Base-by-base conservation (phyloP, 2,113 vertebrate species). In the Tricholaema leucomelas region DNA sequence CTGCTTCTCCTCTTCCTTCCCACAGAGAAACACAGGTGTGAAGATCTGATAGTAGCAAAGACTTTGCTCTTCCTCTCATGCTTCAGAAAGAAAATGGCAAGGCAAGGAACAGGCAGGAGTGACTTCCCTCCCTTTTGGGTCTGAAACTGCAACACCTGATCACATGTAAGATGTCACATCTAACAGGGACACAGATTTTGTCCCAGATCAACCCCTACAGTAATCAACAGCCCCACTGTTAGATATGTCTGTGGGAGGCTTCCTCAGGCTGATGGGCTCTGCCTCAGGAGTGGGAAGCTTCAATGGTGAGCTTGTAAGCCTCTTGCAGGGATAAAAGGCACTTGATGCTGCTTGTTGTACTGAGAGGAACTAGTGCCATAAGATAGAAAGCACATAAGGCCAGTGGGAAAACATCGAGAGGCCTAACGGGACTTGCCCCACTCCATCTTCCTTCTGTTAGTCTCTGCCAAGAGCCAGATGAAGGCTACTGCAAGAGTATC, bases 141-240 rank as follows among this genome's bases (percentile, higher is more conserved):
- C 25, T 31, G 63, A 42, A 67, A 19, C 5, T 19, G 21, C 28
- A 79, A 28, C 54, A 18, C 36, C 35, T 3, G 0, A 27, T 9
- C 16, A 36, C 23, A 28, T 5, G 6, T 69, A 15, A n/a, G 66
- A 50, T 40, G 65, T n/a, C 46, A 1, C 54, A 75, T 30, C 64
- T 46, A 7, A 17, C 6, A 15, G 48, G 52, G 58, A 5, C 13
- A 33, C 3, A 36, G 61, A 13, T 60, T 46, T 67, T 44, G 6
- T 75, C 54, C 20, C 64, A 61, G 2, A 36, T 31, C 1, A 10
- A 23, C 2, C 16, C 10, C 12, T 7, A 1, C 1, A 2, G 33
- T 10, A 18, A 0, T 0, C 1, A 2, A 14, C 3, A 28, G n/a
- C 18, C 35, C 12, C 5, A 2, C 25, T 60, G 40, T 35, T 55